These are phyloP conservation scores for Iphiclides podalirius DNA, from an alignment of 2,888 invertebrate genomes.

Conservation along the genomic window DNA sequence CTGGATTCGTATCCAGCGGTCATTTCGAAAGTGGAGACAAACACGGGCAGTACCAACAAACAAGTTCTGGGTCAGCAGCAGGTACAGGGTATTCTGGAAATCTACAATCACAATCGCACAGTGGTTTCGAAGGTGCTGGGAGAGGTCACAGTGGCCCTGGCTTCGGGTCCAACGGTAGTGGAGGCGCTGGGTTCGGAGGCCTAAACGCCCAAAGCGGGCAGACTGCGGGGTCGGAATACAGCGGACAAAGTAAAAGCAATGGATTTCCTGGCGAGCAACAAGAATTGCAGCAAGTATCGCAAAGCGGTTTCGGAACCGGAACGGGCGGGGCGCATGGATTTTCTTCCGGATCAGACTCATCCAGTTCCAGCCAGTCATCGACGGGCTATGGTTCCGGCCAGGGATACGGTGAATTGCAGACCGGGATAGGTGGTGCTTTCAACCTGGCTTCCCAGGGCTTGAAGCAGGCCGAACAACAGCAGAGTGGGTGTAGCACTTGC, in stretches of 20 bases:
- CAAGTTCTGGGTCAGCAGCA: background rate
- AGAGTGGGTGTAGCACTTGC: constrained; percentile 55
- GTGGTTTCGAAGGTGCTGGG: background rate
- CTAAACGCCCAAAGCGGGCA: constrained; percentile 5
- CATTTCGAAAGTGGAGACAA: constrained; percentile 3
- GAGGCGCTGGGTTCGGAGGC: background rate
- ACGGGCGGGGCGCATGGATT: constrained; percentile 21
- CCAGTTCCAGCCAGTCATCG: constrained; percentile 12
- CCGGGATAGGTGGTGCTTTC: constrained; percentile 52
- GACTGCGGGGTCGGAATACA: constrained; percentile 1
- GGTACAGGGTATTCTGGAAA: background rate
- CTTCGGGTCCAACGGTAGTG: background rate
- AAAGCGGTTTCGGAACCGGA: constrained; percentile 24
- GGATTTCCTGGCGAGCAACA: constrained; percentile 27
- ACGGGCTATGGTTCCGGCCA: constrained; percentile 16
- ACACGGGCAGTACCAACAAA: too few species aligned
- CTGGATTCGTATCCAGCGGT: background rate
- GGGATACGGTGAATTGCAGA: constrained; percentile 31
- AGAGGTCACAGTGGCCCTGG: background rate
- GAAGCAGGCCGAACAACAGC: constrained; percentile 38
- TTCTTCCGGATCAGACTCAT: constrained; percentile 15
- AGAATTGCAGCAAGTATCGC: constrained; percentile 22
- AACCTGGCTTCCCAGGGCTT: constrained; percentile 55
- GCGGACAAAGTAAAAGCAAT: constrained; percentile 3
- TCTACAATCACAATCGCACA: constrained; percentile 5